These are phyloP conservation scores for Flexamia atlantica DNA, from an alignment of 2,888 invertebrate genomes.

Conservation along the genomic window DNA sequence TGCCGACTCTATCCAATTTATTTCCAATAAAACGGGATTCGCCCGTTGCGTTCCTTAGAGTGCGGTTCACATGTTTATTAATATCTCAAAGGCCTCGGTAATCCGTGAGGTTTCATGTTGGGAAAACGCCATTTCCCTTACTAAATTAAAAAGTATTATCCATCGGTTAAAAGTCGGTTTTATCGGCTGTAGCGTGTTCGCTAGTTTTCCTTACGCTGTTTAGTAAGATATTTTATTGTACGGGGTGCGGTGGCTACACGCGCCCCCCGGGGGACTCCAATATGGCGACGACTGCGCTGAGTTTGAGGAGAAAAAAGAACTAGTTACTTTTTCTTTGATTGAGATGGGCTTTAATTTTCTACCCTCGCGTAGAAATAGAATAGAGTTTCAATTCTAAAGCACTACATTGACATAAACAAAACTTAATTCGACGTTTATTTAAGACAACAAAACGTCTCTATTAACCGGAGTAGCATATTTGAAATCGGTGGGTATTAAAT, in stretches of 20 bases:
- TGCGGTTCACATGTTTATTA: slow-evolving; percentile 34
- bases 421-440: no score
- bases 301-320: no score
- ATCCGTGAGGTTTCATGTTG: slow-evolving; percentile 1
- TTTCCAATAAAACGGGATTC: slow-evolving; percentile 57
- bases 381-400: no score
- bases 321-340: no score
- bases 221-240: slow-evolving; percentile 2
- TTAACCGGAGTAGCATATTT: no score
- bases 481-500: no score
- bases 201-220: background rate
- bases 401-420: no score
- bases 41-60: slow-evolving; percentile 14
- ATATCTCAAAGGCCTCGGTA: slow-evolving; percentile 10
- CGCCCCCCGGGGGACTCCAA: no score
- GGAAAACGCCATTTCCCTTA: background rate
- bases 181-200: background rate
- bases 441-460: no score
- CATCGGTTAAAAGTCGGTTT: slow-evolving; percentile 24
- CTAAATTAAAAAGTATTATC: background rate
- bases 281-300: no score
- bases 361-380: no score
- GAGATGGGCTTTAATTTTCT: no score
- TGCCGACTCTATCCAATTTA: slow-evolving; percentile 54
- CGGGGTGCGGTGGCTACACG: background rate